Base-by-base conservation (phyloP, 2,113 vertebrate genomes). In the Scophthalmus maximus region DNA sequence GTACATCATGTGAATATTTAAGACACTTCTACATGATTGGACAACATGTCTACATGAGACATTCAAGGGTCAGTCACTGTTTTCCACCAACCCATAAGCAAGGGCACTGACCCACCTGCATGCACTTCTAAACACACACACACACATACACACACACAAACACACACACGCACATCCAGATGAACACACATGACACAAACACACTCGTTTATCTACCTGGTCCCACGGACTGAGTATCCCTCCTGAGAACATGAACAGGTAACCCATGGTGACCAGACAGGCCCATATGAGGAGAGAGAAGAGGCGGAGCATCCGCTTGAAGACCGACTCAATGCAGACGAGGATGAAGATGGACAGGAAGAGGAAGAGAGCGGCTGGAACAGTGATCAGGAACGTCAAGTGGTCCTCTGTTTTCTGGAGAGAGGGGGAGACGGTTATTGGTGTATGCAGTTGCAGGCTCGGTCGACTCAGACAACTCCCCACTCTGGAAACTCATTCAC, bases 311-410 rank as follows among this genome's bases (percentile, higher is more conserved):
- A 99, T 95, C 91, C 96, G 96, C 92, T 97, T 97, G 89, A 99
- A 99, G 67, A 99, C 88, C 0, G 97, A 95, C 87, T 99, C 97
- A 2, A 99, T 91, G 89, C 98, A 99, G 87, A 97, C 98, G 0
- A 99, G 96, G 90, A 99, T 94, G 92, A 99, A 99, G 88, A 98
- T 97, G 58, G 96, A 94, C 0, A 98, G 94, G 95, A 99, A 99
- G 84, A 99, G 96, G 59, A 96, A 96, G 91, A 99, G 94, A 7
- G 96, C 96, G 0, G 96, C 95, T 22, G 97, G 96, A 68, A 99
- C 96, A 0, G 98, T 96, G 82, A 99, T 97, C 89, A 99, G 91
- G 94, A 99, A 99, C 0, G 97, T 95, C 92, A 99, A 87, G 0
- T 99, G 97, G 68, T 97, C 95, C 84, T 98, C 93, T 25, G 94